phyloP scores from a whole-genome alignment of 2,888 invertebrate genomes.

The Hoplodrina blanda region DNA sequence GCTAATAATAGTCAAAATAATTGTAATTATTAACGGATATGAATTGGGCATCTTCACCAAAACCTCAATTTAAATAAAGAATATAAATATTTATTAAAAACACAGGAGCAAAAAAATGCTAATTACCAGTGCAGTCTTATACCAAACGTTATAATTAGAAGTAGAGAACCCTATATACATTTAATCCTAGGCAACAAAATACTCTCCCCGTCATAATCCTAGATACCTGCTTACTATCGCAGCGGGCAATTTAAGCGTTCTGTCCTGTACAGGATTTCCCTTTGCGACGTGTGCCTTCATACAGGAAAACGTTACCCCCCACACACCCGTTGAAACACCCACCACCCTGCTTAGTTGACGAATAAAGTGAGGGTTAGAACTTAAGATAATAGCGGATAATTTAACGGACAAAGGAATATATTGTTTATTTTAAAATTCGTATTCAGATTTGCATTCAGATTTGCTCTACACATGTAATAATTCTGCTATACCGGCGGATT shows the following conservation, averaged over 20 bases:
- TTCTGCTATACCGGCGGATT: not conserved
- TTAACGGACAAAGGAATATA: conserved; percentile 12
- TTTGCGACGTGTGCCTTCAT: conserved; percentile 90
- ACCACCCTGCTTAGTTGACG: conserved; percentile 86
- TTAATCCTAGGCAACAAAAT: conserved; percentile 5
- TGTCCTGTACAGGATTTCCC: conserved; percentile 90
- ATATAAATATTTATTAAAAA: no score
- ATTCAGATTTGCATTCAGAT: no score
- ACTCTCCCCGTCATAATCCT: conserved; percentile 49
- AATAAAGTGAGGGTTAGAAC: conserved; percentile 67
- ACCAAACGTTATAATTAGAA: not conserved
- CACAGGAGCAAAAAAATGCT: no score
- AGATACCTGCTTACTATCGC: conserved; percentile 77
- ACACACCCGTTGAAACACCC: conserved; percentile 73
- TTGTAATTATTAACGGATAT: not conserved
- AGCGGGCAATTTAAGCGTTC: conserved; percentile 88
- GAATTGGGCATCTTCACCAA: not conserved
- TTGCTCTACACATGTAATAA: not conserved
- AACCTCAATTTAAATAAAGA: not conserved
- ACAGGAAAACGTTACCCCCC: conserved; percentile 87
- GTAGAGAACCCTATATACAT: not conserved
- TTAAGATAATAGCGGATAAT: conserved; percentile 57
- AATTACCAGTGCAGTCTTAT: not conserved
- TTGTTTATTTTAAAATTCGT: not conserved
- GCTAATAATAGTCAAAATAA: not conserved